Evolutionary conservation across 2,888 invertebrate species (phyloP), one percentile per base, ranked within the genome.

Genomic region (Ctena decussata): DNA sequence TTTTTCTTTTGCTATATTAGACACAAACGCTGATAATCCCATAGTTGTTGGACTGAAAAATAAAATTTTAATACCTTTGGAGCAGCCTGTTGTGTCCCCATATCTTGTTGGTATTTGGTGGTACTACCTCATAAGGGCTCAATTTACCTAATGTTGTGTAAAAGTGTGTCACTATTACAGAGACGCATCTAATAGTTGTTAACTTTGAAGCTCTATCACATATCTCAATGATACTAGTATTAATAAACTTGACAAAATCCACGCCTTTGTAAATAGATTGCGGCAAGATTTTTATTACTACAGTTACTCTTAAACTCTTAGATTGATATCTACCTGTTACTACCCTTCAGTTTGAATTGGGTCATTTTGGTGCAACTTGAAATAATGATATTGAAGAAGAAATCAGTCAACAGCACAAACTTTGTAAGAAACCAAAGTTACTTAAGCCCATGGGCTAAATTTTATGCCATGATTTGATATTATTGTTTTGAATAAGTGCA

Each of bases 231-330:
- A 65, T 35, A 65, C 35, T 11, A 12, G 32, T 65, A 65, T 65
- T 65, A 65, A 65, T 65, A 65, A 65, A 65, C 65, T 35, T 65
- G 35, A 65, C 65, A 65, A 65, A 65, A 65, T 65, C 65, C 65
- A 65, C 65, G 35, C 65, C 65, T 65, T 65, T 65, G 65, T 35
- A 65, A 65, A 65, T 65, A 65, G 65, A 65, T 65, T 65, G 65
- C 35, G 53, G 6, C 65, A 65, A 65, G 65, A 65, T 65, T 65
- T 53, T 65, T 65, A 65, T 65, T 65, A 35, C 65, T 65, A 6
- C 18, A 5, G 27, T 24, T 57, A 30, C 65, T 35, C 65, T 41
- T 41, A 41, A 41, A 41, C 41, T 41, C 8, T 53, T 35, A 65
- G 65, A 65, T 35, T 65, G 32, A 35, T 65, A 65, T 65, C 65